These are phyloP conservation scores for Acrossocheilus wenchowensis DNA, from an alignment of 2,797 vertebrate species.

Conservation along the genomic window DNA sequence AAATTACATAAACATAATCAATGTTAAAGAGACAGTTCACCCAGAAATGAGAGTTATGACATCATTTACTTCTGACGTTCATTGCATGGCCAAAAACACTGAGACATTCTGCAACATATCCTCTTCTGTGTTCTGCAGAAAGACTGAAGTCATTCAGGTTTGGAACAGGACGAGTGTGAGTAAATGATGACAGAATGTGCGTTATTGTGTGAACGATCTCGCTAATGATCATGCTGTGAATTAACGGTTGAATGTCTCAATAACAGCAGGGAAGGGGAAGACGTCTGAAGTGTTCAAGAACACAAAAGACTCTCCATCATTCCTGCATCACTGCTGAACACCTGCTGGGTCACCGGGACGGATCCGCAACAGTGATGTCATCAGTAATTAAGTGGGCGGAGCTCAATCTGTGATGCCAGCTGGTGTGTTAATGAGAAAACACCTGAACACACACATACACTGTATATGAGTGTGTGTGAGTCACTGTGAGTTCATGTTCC, in stretches of 20 bases:
- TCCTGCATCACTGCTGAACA: background rate
- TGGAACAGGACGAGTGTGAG: no score
- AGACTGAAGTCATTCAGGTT: background rate
- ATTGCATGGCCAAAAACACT: no score
- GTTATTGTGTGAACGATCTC: background rate
- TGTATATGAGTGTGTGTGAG: no score
- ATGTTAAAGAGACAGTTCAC: no score
- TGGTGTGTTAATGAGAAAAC: slow-evolving; percentile 57
- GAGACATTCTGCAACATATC: background rate
- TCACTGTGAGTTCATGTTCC: background rate
- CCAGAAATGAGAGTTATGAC: no score
- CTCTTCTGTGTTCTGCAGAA: background rate
- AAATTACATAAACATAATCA: no score
- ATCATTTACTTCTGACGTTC: no score
- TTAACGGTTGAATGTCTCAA: background rate
- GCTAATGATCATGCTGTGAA: background rate
- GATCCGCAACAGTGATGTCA: slow-evolving; percentile 28
- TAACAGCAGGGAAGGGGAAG: background rate
- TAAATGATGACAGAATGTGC: background rate
- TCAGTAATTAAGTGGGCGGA: slow-evolving; percentile 23
- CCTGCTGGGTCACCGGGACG: slow-evolving; percentile 15
- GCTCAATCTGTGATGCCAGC: slow-evolving; percentile 47
- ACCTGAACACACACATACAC: slow-evolving; percentile 13
- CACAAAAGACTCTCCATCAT: slow-evolving; percentile 7
- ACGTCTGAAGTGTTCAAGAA: background rate